Conservation (phyloP, 2,113 vertebrate species). For the Rana temporaria region DNA sequence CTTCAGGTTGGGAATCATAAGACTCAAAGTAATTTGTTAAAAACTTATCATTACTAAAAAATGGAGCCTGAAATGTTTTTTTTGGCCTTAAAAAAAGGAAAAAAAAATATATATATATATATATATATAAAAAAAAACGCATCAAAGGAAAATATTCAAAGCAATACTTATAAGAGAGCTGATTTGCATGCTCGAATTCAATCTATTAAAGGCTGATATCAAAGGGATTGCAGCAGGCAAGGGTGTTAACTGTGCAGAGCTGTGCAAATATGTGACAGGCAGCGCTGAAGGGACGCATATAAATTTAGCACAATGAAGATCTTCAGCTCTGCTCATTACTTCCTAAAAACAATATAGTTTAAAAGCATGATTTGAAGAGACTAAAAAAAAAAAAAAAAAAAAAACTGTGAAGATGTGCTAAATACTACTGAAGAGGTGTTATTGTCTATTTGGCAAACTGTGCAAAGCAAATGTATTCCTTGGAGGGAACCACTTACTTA, state of each 20-base stretch:
- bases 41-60: not conserved
- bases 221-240: conserved; percentile 33
- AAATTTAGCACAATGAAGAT: conserved; percentile 7
- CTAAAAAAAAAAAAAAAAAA: not conserved
- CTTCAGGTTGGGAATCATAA: no score
- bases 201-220: conserved; percentile 29
- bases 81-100: not conserved
- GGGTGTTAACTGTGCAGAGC: not conserved
- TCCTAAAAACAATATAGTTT: not conserved
- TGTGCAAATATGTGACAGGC: conserved; percentile 1
- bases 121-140: not conserved
- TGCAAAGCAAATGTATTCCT: no score
- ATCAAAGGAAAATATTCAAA: conserved; percentile 25
- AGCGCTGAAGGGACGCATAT: not conserved
- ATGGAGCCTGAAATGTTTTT: not conserved
- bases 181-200: conserved; percentile 17
- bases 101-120: no score
- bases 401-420: not conserved
- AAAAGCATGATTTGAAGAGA: not conserved
- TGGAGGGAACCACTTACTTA: no score
- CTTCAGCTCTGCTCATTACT: not conserved
- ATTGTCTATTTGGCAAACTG: no score
- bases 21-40: conserved; percentile 1
- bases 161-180: not conserved
- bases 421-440: not conserved